Conservation (phyloP, 1,140 invertebrate species). For the Apis laboriosa region DNA sequence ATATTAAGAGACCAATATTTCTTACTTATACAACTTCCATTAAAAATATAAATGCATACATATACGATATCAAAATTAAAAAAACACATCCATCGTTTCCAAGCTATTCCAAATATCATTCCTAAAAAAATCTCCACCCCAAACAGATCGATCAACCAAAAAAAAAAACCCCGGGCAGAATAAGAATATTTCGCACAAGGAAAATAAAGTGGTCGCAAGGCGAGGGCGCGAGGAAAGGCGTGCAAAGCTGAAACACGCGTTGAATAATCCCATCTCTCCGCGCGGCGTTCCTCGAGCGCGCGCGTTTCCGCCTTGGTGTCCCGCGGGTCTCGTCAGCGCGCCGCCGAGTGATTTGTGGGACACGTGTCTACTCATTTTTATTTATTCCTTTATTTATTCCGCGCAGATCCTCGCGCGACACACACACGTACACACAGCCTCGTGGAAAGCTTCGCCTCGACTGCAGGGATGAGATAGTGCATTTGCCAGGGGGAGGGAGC, state of each 20-base stretch:
- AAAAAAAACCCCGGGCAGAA: not conserved
- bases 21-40: too few relatives aligned
- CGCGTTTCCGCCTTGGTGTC: not conserved
- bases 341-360: constrained; percentile 54
- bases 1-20: too few relatives aligned
- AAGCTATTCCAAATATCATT: not conserved
- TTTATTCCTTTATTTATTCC: constrained; percentile 59
- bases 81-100: too few relatives aligned
- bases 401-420: not conserved
- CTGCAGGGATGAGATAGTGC: constrained; percentile 39
- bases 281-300: constrained; percentile 16
- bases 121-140: too few relatives aligned
- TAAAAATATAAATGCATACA: too few relatives aligned
- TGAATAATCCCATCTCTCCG: constrained; percentile 48
- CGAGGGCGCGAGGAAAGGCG: not conserved
- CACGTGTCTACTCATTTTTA: constrained; percentile 64
- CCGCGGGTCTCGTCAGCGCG: constrained; percentile 53
- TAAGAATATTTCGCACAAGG: not conserved
- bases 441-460: constrained; percentile 7
- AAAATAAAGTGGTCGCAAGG: constrained; percentile 15
- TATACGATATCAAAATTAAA: too few relatives aligned
- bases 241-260: constrained; percentile 33
- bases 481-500: not conserved
- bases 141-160: not conserved
- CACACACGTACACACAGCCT: not conserved